These are phyloP conservation scores for Falco novaeseelandiae DNA, from an alignment of 2,797 vertebrate genomes.

Conservation along the genomic window DNA sequence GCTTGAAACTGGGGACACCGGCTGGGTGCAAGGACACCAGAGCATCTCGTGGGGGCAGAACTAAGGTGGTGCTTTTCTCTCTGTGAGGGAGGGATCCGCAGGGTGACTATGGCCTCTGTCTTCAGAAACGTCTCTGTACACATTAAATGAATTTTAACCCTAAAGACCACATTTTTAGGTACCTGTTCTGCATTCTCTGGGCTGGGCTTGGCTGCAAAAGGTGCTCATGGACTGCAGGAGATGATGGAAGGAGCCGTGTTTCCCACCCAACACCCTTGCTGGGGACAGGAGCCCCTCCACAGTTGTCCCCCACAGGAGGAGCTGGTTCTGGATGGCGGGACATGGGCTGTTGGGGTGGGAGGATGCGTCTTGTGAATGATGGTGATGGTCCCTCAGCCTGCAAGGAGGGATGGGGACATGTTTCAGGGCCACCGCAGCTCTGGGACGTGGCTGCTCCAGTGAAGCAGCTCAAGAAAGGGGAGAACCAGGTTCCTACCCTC, in stretches of 20 bases:
- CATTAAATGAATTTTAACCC: neutral
- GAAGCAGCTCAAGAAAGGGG: neutral
- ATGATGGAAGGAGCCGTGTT: accelerated
- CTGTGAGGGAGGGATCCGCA: no score
- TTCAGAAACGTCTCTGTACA: accelerated
- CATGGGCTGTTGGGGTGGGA: neutral
- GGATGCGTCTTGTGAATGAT: neutral
- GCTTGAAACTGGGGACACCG: neutral
- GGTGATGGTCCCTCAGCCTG: neutral
- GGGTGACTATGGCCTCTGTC: accelerated
- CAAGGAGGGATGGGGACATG: neutral
- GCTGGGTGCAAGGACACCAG: accelerated
- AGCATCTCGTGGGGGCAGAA: neutral
- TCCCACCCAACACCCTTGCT: neutral
- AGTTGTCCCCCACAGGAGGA: neutral
- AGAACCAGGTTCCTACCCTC: neutral
- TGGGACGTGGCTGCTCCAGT: neutral
- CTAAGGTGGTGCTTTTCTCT: no score
- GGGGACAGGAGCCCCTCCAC: neutral
- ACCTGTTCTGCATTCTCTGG: neutral
- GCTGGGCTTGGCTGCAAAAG: accelerated
- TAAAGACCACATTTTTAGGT: neutral
- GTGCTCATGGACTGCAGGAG: accelerated
- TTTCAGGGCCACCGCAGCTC: neutral
- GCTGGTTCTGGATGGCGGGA: accelerated